phyloP scores from a whole-genome alignment of 2,113 vertebrate genomes.

The Halcyon senegalensis region DNA sequence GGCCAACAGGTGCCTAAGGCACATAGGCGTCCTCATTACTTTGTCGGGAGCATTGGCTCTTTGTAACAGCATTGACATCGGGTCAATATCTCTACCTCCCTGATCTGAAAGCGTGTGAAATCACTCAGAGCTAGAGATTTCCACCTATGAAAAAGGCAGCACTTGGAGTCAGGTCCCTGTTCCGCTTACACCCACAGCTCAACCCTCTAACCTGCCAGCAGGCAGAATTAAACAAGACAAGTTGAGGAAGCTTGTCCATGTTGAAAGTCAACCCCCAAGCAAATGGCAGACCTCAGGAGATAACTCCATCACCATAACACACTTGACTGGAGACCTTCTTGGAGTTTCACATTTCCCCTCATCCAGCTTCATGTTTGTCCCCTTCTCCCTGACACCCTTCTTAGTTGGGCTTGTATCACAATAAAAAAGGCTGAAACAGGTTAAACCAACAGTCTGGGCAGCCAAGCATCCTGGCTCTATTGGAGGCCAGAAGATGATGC shows the following conservation, averaged over 20 bases:
- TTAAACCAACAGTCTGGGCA: neutral
- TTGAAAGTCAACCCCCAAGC: neutral
- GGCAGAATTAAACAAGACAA: neutral
- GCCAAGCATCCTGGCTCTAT: neutral
- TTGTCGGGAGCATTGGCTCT: neutral
- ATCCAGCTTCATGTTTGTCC: neutral
- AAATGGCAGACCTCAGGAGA: neutral
- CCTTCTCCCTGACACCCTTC: neutral
- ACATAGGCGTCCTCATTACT: neutral
- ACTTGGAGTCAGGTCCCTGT: neutral
- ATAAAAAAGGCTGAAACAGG: neutral
- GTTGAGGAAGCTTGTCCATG: neutral
- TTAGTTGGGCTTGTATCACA: neutral
- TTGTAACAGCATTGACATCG: neutral
- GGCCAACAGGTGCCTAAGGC: slow-evolving; percentile 58
- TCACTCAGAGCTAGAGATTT: neutral
- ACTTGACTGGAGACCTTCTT: neutral
- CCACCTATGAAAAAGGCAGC: neutral
- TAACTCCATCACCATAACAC: neutral
- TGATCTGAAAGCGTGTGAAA: neutral
- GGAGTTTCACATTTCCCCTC: neutral
- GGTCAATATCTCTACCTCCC: neutral
- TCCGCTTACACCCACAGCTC: neutral
- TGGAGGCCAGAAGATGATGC: neutral
- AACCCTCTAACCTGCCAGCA: neutral